Conservation (phyloP, 2,797 vertebrate genomes). For the Rhinophrynus dorsalis region DNA sequence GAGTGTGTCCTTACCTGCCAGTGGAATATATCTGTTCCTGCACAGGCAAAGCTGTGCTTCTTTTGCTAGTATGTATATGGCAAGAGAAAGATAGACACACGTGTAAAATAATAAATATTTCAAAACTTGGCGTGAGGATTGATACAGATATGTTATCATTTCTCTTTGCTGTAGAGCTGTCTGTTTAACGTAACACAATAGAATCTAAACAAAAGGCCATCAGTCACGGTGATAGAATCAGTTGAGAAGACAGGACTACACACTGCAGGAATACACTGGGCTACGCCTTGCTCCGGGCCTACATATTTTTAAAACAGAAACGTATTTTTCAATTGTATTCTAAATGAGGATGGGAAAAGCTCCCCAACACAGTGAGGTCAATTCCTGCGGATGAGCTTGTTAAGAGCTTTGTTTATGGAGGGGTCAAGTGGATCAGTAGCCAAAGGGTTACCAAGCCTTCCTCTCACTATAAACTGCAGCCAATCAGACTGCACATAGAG, state of each 20-base stretch:
- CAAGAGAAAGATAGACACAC: too few species aligned
- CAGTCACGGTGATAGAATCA: constrained; percentile 27
- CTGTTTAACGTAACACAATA: constrained; percentile 31
- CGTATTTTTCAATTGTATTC: constrained; percentile 1
- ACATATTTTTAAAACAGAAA: constrained; percentile 12
- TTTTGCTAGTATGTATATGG: too few species aligned
- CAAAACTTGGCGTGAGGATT: background rate
- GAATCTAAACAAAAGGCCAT: constrained; percentile 39
- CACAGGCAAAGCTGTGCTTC: too few species aligned
- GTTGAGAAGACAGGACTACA: background rate
- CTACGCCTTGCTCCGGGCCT: constrained; percentile 7
- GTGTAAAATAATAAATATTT: background rate
- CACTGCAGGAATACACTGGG: background rate
- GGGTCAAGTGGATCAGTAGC: constrained; percentile 23
- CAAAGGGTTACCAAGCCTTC: background rate
- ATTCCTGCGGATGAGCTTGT: constrained; percentile 2
- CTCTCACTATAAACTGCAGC: background rate
- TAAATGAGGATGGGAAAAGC: constrained; percentile 36
- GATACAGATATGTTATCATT: constrained; percentile 21
- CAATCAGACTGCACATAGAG: too few species aligned
- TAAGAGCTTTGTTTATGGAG: background rate
- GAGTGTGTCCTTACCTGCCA: too few species aligned
- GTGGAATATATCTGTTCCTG: too few species aligned
- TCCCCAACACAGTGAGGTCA: constrained; percentile 11
- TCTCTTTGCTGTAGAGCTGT: background rate